These are phyloP conservation scores for Hydrotaea diabolus DNA, from an alignment of 2,888 invertebrate species.

Conservation along the genomic window DNA sequence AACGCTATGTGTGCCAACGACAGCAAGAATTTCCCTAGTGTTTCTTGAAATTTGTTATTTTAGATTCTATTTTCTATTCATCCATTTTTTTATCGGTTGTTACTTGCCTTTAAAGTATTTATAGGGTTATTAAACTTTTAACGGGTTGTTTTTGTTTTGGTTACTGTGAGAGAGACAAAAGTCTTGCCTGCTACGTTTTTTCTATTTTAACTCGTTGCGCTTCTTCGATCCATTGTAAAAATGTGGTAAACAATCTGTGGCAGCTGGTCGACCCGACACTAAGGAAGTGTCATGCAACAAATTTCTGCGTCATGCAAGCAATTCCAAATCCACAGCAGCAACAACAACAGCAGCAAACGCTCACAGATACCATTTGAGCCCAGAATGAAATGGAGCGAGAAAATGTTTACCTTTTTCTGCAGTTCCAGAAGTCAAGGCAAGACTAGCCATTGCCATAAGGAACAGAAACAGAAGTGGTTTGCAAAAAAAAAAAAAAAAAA, in stretches of 20 bases:
- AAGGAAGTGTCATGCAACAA: slow-evolving; percentile 66
- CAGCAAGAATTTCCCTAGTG: slow-evolving; percentile 54
- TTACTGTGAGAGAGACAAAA: slow-evolving; percentile 44
- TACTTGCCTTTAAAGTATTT: slow-evolving; percentile 56
- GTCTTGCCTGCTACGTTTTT: slow-evolving; percentile 1
- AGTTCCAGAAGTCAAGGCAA: slow-evolving; percentile 54
- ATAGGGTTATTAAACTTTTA: slow-evolving; percentile 66
- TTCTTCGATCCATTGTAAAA: slow-evolving; percentile 57
- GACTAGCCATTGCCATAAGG: slow-evolving; percentile 43
- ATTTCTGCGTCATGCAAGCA: slow-evolving; percentile 63
- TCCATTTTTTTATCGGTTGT: background rate
- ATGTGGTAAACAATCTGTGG: slow-evolving; percentile 61
- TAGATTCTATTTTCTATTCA: slow-evolving; percentile 29
- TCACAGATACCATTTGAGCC: slow-evolving; percentile 9
- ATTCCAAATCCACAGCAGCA: slow-evolving; percentile 16
- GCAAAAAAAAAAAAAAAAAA: background rate
- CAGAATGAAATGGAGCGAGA: slow-evolving; percentile 68
- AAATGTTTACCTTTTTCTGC: slow-evolving; percentile 58
- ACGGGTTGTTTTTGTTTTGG: slow-evolving; percentile 25
- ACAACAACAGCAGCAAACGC: slow-evolving; percentile 12
- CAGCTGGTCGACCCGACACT: slow-evolving; percentile 57
- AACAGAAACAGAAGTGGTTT: slow-evolving; percentile 39
- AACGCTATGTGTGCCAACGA: slow-evolving; percentile 49
- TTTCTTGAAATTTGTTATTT: slow-evolving; percentile 14
- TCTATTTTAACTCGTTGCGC: background rate